Conservation (phyloP, 2,113 vertebrate genomes). For the Chinchilla lanigera region DNA sequence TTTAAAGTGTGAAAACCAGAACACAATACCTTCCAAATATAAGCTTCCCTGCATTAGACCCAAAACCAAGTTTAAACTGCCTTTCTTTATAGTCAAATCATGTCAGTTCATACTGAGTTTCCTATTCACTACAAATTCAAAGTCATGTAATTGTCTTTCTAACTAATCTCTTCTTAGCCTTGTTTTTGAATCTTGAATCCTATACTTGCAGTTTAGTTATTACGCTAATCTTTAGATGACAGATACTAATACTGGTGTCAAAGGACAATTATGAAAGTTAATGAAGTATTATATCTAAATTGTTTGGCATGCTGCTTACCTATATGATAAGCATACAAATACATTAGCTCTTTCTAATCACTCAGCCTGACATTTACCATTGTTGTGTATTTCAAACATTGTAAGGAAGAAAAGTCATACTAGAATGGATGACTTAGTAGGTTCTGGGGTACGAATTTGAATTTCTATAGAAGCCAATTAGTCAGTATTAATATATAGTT, state of each 20-base stretch:
- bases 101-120: background rate
- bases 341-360: background rate
- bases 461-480: background rate
- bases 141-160: background rate
- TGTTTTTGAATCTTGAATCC: background rate
- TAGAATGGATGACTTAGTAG: background rate
- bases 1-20: background rate
- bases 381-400: background rate
- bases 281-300: background rate
- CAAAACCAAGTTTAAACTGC: background rate
- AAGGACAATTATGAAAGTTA: background rate
- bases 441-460: background rate
- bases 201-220: background rate
- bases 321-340: background rate
- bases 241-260: background rate
- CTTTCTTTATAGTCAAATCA: background rate
- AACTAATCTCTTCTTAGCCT: background rate
- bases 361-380: background rate
- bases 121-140: background rate
- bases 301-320: background rate
- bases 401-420: too few relatives aligned
- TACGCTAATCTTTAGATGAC: background rate
- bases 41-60: background rate
- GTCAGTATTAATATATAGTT: background rate
- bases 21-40: background rate